These are phyloP conservation scores for Apomyelois bistriatella DNA, from an alignment of 2,888 invertebrate species.

Conservation along the genomic window DNA sequence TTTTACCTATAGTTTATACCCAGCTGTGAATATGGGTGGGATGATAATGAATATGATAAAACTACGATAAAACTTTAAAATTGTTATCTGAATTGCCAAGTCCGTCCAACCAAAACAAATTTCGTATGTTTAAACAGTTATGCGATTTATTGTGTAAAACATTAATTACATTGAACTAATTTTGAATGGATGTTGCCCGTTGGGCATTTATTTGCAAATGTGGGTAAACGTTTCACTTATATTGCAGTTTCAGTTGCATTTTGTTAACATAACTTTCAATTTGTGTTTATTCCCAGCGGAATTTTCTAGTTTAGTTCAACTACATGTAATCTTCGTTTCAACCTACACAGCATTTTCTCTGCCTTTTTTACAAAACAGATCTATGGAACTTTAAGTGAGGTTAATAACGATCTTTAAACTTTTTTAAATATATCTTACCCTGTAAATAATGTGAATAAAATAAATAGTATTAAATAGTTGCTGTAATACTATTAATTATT, in stretches of 20 bases:
- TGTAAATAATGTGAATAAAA: too few relatives aligned
- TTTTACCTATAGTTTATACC: too few relatives aligned
- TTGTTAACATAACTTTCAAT: constrained; percentile 53
- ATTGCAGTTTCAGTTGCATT: constrained; percentile 33
- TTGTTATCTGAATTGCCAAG: neutral
- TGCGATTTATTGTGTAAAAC: constrained; percentile 13
- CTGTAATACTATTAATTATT: too few relatives aligned
- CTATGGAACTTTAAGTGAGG: too few relatives aligned
- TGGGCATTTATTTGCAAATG: constrained; percentile 7
- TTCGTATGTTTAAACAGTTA: constrained; percentile 14
- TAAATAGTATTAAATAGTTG: too few relatives aligned
- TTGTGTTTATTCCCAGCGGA: constrained; percentile 38
- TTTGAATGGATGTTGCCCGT: constrained; percentile 5
- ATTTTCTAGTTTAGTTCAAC: constrained; percentile 11
- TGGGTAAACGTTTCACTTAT: constrained; percentile 9
- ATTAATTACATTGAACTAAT: constrained; percentile 19
- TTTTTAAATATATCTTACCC: too few relatives aligned
- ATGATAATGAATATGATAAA: too few relatives aligned
- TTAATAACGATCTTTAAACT: too few relatives aligned
- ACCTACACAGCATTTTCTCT: too few relatives aligned
- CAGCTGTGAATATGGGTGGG: too few relatives aligned
- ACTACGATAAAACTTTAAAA: neutral
- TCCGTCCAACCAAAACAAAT: neutral
- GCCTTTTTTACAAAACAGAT: too few relatives aligned
- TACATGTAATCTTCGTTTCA: neutral